phyloP scores from a whole-genome alignment of 2,113 vertebrate species.

The Cacatua alba region DNA sequence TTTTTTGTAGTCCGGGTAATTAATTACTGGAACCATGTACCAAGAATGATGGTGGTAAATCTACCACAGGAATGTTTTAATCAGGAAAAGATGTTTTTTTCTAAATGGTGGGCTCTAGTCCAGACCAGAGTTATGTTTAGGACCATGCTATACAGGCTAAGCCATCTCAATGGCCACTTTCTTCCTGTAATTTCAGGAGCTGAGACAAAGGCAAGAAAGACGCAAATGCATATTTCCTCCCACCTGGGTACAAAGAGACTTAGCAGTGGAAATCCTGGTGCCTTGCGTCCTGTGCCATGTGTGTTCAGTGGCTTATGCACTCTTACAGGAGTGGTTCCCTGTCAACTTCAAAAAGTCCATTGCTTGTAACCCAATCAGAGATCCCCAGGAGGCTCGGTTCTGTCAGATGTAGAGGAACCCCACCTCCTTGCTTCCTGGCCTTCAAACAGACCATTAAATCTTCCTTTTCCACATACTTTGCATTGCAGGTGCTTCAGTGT shows the following conservation, averaged over 20 bases:
- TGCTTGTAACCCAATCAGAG: not conserved
- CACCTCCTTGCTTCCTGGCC: not conserved
- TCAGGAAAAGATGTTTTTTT: constrained; percentile 4
- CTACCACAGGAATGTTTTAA: constrained; percentile 43
- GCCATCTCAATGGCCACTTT: not conserved
- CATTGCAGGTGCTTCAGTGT: not conserved
- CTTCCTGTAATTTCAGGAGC: not conserved
- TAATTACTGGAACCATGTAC: constrained; percentile 16
- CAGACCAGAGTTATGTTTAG: constrained; percentile 17
- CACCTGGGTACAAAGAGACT: not conserved
- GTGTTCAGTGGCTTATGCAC: not conserved
- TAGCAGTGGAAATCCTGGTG: not conserved
- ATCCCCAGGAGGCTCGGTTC: not conserved
- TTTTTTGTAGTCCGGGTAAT: not conserved
- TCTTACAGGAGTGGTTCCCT: not conserved
- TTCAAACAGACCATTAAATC: not conserved
- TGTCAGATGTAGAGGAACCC: not conserved
- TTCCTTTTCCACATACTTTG: not conserved
- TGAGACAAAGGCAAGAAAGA: not conserved
- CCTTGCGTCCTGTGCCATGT: not conserved
- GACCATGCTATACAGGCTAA: not conserved
- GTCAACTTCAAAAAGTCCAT: not conserved
- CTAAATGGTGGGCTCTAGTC: constrained; percentile 17
- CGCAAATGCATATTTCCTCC: not conserved
- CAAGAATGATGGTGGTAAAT: constrained; percentile 21